phyloP scores from a whole-genome alignment of 2,888 invertebrate species.

The Pterostichus niger region DNA sequence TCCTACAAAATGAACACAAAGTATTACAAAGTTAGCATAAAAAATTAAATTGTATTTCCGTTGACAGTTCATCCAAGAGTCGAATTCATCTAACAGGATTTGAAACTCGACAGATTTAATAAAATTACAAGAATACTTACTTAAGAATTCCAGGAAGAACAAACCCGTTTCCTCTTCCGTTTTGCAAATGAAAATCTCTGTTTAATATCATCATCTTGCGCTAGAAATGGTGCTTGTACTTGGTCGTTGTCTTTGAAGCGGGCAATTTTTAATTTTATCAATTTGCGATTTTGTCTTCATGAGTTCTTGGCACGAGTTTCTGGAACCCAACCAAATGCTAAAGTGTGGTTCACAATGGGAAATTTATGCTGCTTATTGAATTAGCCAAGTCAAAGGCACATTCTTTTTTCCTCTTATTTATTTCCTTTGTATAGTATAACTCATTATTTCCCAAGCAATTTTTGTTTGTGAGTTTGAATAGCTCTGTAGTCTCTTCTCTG shows the following conservation, averaged over 20 bases:
- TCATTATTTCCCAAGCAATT: background rate
- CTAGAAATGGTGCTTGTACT: background rate
- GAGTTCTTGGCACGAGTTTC: background rate
- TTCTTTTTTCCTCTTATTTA: slow-evolving; percentile 5
- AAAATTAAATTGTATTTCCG: slow-evolving; percentile 19
- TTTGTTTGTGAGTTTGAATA: background rate
- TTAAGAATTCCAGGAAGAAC: slow-evolving; percentile 44
- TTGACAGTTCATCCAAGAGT: slow-evolving; percentile 14
- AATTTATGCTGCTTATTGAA: slow-evolving; percentile 21
- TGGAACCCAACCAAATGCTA: background rate
- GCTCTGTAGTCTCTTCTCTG: background rate
- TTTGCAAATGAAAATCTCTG: slow-evolving; percentile 48
- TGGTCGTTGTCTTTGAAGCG: slow-evolving; percentile 1
- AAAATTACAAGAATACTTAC: slow-evolving; percentile 45
- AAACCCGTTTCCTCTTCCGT: slow-evolving; percentile 37
- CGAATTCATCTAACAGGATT: slow-evolving; percentile 32
- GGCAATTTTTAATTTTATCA: slow-evolving; percentile 37
- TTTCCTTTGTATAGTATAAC: background rate
- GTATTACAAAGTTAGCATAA: slow-evolving; percentile 14
- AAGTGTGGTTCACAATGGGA: slow-evolving; percentile 4
- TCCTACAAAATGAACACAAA: background rate
- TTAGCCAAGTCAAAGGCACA: background rate
- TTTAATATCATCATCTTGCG: slow-evolving; percentile 33
- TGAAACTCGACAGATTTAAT: slow-evolving; percentile 31
- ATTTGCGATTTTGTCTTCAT: slow-evolving; percentile 6